These are phyloP conservation scores for Andrena trimmerana DNA, from an alignment of 2,888 invertebrate species.

Conservation along the genomic window DNA sequence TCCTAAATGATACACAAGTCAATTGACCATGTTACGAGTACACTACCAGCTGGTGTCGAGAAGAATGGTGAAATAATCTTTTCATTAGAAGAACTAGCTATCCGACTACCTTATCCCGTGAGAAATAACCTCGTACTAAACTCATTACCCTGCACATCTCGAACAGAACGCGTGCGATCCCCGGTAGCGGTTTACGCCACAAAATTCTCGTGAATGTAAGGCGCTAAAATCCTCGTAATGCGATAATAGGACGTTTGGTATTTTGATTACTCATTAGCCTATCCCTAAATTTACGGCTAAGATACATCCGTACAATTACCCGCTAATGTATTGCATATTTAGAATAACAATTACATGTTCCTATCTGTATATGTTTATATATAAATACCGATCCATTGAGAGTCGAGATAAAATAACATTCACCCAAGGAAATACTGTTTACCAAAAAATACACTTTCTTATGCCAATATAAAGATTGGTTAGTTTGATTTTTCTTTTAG, in stretches of 20 bases:
- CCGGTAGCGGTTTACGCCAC: conserved; percentile 21
- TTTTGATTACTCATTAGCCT: conserved; percentile 64
- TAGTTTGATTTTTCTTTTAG: conserved; percentile 62
- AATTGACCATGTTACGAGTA: conserved; percentile 18
- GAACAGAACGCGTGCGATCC: conserved; percentile 7
- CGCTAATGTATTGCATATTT: conserved; percentile 28
- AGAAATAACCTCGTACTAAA: conserved; percentile 43
- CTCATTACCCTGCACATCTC: conserved; percentile 13
- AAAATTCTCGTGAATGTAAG: conserved; percentile 7
- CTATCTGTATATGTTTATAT: conserved; percentile 34
- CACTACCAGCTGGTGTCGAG: not conserved
- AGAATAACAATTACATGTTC: conserved; percentile 33
- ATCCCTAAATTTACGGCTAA: conserved; percentile 45
- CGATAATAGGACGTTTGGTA: conserved; percentile 55
- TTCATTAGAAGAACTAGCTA: not conserved
- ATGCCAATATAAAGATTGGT: conserved; percentile 54
- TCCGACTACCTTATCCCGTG: conserved; percentile 27
- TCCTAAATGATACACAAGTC: not conserved
- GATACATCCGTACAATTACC: conserved; percentile 55
- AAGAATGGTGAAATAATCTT: not conserved
- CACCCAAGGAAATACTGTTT: conserved; percentile 47
- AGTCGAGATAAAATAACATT: conserved; percentile 36
- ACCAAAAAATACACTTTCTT: conserved; percentile 69
- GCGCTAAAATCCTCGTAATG: conserved; percentile 30
- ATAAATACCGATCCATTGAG: conserved; percentile 50